Conservation (phyloP, 2,113 vertebrate species). For the Eupsittula cactorum region DNA sequence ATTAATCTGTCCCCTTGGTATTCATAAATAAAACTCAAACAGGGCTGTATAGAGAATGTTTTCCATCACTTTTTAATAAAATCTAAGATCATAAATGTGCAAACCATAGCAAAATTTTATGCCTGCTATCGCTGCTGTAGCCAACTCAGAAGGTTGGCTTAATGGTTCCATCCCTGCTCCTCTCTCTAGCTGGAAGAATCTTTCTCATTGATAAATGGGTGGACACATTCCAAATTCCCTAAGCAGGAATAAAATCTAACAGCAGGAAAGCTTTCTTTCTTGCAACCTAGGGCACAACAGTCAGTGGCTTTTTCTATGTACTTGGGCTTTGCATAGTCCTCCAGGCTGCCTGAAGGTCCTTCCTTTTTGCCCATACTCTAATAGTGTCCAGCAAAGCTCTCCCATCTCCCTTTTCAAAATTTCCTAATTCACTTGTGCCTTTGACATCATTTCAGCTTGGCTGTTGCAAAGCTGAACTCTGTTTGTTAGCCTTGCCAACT, state of each 20-base stretch:
- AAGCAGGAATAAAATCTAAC: background rate
- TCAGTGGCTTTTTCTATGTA: background rate
- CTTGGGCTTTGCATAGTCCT: background rate
- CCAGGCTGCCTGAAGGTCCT: background rate
- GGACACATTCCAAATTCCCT: background rate
- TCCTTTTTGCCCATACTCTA: background rate
- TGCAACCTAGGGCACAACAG: background rate
- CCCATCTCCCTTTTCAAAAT: background rate
- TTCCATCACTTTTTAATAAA: background rate
- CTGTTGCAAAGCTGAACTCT: background rate
- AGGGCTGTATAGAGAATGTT: background rate
- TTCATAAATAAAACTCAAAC: background rate
- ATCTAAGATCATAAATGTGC: background rate
- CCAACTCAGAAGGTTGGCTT: background rate
- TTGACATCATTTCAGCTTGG: background rate
- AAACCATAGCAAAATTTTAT: background rate
- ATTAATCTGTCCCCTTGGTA: background rate
- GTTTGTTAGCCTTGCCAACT: background rate
- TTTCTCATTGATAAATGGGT: background rate
- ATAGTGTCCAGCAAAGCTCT: background rate
- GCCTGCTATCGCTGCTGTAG: background rate
- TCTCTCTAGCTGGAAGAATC: background rate
- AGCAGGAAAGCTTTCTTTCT: background rate
- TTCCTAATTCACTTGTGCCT: background rate
- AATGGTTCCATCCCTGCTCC: fast-evolving